Evolutionary conservation across 2,888 invertebrate species (phyloP), one percentile per base, ranked within the genome.

Genomic region (Idaea biselata): DNA sequence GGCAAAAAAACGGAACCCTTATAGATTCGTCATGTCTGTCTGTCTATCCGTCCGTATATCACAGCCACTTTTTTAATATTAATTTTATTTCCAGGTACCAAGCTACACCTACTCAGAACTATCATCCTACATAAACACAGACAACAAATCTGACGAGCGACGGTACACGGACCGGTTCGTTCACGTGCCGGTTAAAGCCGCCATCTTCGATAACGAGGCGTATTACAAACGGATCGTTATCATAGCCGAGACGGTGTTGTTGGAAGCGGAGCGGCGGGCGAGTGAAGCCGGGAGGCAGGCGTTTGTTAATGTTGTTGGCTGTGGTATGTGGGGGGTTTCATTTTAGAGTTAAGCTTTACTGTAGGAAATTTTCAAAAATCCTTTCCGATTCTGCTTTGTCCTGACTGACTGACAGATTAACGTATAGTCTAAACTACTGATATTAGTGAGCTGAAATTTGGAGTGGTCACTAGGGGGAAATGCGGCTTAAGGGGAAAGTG

Each of bases 281-380:
- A 80, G 80, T 14, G 83, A 83, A 0, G 86, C 79, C 3, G 89
- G 83, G 25, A 94, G 89, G 53, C 83, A 86, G 7, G 95, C 94
- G 0, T 95, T 92, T 71, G 72, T 96, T 0, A 95, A 95, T 79
- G 91, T 96, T 7, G 94, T 95, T 44, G 96, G 95, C 14, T 69
- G 69, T 8, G 74, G 68, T 73, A 53, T 59, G 64, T 18, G 8
- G 17, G n/a, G n/a, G n/a, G n/a, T n/a, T n/a, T n/a, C n/a, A 31
- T 55, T 53, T 33, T 59, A 18, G n/a, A 31, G 18, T 16, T 31
- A n/a, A n/a, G n/a, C n/a, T n/a, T n/a, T n/a, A n/a, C n/a, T n/a
- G n/a, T n/a, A n/a, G n/a, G n/a, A n/a, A n/a, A n/a, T n/a, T n/a
- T n/a, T n/a, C n/a, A n/a, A n/a, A n/a, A n/a, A n/a, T n/a, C n/a